Base-by-base conservation (phyloP, 1,140 invertebrate species). In the Leptinotarsa undecemlineata region DNA sequence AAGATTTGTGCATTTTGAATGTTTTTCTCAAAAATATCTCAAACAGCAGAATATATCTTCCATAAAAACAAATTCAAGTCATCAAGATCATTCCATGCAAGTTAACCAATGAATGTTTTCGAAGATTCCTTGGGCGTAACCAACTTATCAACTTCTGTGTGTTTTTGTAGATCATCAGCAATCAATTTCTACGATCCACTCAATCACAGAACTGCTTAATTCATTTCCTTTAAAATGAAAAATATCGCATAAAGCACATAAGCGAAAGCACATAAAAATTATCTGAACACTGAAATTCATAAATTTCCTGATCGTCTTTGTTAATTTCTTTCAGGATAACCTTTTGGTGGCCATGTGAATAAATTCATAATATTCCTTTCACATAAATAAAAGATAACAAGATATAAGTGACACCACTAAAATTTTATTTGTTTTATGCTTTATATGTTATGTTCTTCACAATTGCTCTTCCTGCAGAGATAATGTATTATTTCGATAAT, bases 211-310 rank as follows among this genome's bases (percentile, higher is more conserved):
- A 20, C 8, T 64, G 5, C 23, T 64, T 21, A 21, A 17, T 13
- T 57, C 5, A 19, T 57, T 57, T 57, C 51, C n/a, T 8, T 57
- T 57, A 0, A 4, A 17, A 17, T 57, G 51, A 57, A 57, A 3
- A 57, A 57, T 57, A 4, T 57, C 17, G 51, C 15, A 19, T 57
- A 57, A 57, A 4, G n/a, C 17, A 17, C 15, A 19, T 57, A 57
- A 57, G 51, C 51, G 51, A 57, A 57, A 57, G 51, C 51, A 57
- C 51, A 57, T 57, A 57, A 57, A 57, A 57, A 57, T 57, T 57
- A 57, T 57, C 51, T 17, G 4, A 8, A 19, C 17, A 19, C 3
- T 15, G n/a, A 57, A 57, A 57, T 57, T n/a, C 15, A 57, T 57
- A 57, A 57, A 57, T 57, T 57, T 57, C 51, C 51, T 57, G 14